These are phyloP conservation scores for Rhea americana DNA, from an alignment of 2,113 vertebrate species.

Conservation along the genomic window DNA sequence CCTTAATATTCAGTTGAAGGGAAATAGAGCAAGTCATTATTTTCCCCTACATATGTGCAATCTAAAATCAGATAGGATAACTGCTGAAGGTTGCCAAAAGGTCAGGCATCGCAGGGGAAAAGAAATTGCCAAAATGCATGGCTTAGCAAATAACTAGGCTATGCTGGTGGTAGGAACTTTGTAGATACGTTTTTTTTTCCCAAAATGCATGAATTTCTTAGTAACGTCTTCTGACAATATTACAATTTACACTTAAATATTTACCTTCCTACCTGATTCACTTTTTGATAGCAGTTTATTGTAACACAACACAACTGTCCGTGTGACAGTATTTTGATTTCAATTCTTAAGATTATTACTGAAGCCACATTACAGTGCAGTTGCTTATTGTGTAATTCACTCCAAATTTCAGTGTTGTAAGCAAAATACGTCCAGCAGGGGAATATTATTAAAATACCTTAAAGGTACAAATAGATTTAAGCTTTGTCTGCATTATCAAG, in stretches of 20 bases:
- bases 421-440: not conserved
- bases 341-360: not conserved
- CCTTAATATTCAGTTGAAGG: not conserved
- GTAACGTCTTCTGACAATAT: not conserved
- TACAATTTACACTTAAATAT: not conserved
- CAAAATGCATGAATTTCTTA: not conserved
- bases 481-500: not conserved
- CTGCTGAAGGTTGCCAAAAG: conserved; percentile 1
- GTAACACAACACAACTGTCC: not conserved
- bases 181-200: not conserved
- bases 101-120: not conserved
- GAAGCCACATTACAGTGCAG: rapidly evolving
- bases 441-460: not conserved
- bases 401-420: not conserved
- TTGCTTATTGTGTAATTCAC: not conserved
- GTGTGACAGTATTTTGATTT: not conserved
- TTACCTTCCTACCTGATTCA: not conserved
- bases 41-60: not conserved
- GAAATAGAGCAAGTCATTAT: not conserved
- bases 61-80: conserved; percentile 14
- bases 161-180: not conserved
- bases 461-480: not conserved
- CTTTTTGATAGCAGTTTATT: not conserved
- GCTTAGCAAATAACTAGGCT: not conserved
- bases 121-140: not conserved